Evolutionary conservation across 2,797 vertebrate species (phyloP), one percentile per base, ranked within the genome.

Genomic region (Vespertilio murinus): DNA sequence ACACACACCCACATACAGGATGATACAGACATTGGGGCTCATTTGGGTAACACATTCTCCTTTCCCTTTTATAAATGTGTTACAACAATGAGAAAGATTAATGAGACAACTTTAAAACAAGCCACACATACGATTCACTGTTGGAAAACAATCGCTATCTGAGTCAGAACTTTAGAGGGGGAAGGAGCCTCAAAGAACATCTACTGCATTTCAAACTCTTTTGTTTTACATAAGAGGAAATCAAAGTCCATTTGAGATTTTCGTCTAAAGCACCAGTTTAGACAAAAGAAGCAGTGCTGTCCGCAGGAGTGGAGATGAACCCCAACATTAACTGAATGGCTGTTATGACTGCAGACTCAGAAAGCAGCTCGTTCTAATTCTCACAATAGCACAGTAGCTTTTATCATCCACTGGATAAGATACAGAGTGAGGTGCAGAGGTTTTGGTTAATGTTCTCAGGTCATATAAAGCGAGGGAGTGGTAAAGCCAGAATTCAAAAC

Each of bases 91-190:
- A 81, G 18, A 77, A 81, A 81, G 71, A 56, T 18, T 40, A 59
- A 78, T 20, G 35, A 56, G n/a, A 79, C 33, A 65, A 42, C 42
- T 93, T 73, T 73, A 93, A 93, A 83, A 92, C 14, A 81, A 65
- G 84, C n/a, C 18, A 73, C 8, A 2, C 7, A 2, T 22, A 54
- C 47, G 9, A 82, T 40, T 74, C 23, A 88, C 40, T 25, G 47
- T 73, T 47, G 67, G 45, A 52, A 52, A 42, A 71, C 16, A 56
- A 49, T 40, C 13, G 40, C 73, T 23, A 22, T 20, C n/a, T 56
- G 52, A 84, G 25, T 33, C 42, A 33, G 85, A 78, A 69, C 40
- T 65, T 49, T 18, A 40, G 61, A 91, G 12, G 9, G 42, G 40
- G 33, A 71, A 69, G 38, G 33, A 56, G 69, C 42, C 59, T 54